Evolutionary conservation across 2,888 invertebrate species (phyloP).

Genomic region (Zelleria hepariella): DNA sequence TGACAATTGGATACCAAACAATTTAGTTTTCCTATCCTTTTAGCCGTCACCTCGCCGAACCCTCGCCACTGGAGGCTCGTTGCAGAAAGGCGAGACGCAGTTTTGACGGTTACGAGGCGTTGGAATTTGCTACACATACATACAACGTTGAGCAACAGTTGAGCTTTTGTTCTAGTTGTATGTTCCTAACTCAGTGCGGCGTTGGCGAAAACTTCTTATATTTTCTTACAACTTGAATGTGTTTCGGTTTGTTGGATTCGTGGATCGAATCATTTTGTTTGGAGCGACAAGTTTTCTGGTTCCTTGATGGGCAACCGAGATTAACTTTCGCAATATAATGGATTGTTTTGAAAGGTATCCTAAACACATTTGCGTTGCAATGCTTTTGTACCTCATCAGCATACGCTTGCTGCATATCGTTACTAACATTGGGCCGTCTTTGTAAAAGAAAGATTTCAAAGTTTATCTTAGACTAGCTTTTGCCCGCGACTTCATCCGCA

Average conservation of each 20-base stretch:
- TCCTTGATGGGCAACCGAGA: conserved; percentile 23
- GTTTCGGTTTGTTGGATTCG: neutral
- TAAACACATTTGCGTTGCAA: conserved; percentile 16
- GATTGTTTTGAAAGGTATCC: neutral
- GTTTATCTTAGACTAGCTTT: neutral
- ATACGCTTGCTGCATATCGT: neutral
- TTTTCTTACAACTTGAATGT: neutral
- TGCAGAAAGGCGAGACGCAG: too few relatives aligned
- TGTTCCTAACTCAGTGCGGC: neutral
- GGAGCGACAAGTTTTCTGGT: conserved; percentile 26
- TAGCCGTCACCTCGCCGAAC: too few relatives aligned
- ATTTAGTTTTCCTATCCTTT: too few relatives aligned
- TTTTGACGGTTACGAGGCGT: too few relatives aligned
- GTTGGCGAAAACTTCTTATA: neutral
- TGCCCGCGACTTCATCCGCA: too few relatives aligned
- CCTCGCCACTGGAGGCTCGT: too few relatives aligned
- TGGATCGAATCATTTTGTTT: neutral
- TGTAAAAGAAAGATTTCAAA: neutral
- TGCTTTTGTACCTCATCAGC: neutral
- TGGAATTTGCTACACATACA: too few relatives aligned
- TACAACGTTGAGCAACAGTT: conserved; percentile 16
- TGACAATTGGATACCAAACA: too few relatives aligned
- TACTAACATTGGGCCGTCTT: neutral
- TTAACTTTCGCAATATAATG: conserved; percentile 21
- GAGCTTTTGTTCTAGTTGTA: conserved; percentile 17